Conservation (phyloP, 2,888 invertebrate species). For the Clunio marinus region DNA sequence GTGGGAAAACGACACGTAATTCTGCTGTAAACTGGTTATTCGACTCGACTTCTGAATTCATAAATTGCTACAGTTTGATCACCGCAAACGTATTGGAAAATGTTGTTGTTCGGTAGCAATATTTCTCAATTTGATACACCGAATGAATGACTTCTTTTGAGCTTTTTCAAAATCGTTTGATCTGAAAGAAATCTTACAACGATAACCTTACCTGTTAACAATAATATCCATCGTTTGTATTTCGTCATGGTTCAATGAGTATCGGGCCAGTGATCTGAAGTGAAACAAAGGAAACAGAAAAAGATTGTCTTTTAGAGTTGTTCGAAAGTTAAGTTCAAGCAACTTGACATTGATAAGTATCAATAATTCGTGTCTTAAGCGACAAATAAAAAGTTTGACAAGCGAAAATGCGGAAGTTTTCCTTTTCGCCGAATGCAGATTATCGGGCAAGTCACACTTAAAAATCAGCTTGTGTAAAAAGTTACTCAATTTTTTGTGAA, state of each 20-base stretch:
- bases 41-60: slow-evolving; percentile 28
- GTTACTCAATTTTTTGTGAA: slow-evolving; percentile 15
- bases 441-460: slow-evolving; percentile 11
- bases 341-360: slow-evolving; percentile 9
- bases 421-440: not conserved
- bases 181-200: no score
- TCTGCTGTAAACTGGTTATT: slow-evolving; percentile 27
- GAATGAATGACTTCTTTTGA: no score
- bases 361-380: not conserved
- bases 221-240: slow-evolving; percentile 35
- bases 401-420: slow-evolving; percentile 18
- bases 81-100: not conserved
- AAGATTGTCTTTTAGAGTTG: no score
- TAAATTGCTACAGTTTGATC: slow-evolving; percentile 6
- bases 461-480: not conserved
- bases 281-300: not conserved
- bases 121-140: not conserved
- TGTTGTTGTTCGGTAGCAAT: slow-evolving; percentile 15
- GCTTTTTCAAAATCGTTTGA: no score
- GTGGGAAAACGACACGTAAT: slow-evolving; percentile 18
- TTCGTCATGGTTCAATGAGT: slow-evolving; percentile 33
- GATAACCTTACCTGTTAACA: slow-evolving; percentile 31
- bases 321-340: slow-evolving; percentile 14
- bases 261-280: slow-evolving; percentile 3
- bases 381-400: not conserved